Percentiles rank a stretch among this genome's conserved stretches.
These are phyloP conservation scores for Dendrolimus punctatus DNA, from an alignment of 1,140 invertebrate species.

Conservation along the genomic window DNA sequence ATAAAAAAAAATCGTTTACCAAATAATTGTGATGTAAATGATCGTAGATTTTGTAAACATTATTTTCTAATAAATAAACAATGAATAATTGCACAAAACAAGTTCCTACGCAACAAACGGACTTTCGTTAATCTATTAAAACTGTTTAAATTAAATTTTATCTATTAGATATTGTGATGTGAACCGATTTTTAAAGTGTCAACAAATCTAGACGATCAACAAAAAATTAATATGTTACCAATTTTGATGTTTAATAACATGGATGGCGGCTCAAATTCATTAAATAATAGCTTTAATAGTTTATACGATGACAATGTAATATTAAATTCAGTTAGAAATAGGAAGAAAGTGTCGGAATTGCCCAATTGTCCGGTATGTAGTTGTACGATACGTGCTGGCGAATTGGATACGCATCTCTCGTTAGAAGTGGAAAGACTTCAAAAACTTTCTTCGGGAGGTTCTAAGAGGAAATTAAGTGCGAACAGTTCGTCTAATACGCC, in stretches of 20 bases:
- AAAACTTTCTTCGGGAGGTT: slow-evolving; percentile 42
- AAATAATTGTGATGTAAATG: slow-evolving; percentile 24
- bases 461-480: slow-evolving; percentile 48
- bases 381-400: slow-evolving; percentile 60
- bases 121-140: slow-evolving; percentile 32
- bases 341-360: slow-evolving; percentile 60
- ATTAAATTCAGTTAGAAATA: slow-evolving; percentile 54
- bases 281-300: slow-evolving; percentile 29
- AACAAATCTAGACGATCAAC: slow-evolving; percentile 18
- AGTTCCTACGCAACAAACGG: slow-evolving; percentile 30
- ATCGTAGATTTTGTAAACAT: slow-evolving; percentile 12
- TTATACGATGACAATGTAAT: slow-evolving; percentile 55
- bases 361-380: slow-evolving; percentile 66
- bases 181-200: slow-evolving; percentile 43
- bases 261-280: slow-evolving; percentile 46
- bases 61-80: slow-evolving; percentile 20
- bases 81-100: slow-evolving; percentile 37
- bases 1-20: slow-evolving; percentile 23
- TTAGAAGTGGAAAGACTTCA: slow-evolving; percentile 60
- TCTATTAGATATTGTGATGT: slow-evolving; percentile 40
- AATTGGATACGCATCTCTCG: slow-evolving; percentile 54
- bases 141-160: slow-evolving; percentile 25
- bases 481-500: slow-evolving; percentile 28
- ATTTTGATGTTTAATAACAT: slow-evolving; percentile 55
- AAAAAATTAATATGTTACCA: slow-evolving; percentile 48